A percentile compares a stretch with the other conserved stretches of the same genome.
Evolutionary conservation across 2,888 invertebrate genomes (phyloP).

Genomic region (Cantharis rufa): DNA sequence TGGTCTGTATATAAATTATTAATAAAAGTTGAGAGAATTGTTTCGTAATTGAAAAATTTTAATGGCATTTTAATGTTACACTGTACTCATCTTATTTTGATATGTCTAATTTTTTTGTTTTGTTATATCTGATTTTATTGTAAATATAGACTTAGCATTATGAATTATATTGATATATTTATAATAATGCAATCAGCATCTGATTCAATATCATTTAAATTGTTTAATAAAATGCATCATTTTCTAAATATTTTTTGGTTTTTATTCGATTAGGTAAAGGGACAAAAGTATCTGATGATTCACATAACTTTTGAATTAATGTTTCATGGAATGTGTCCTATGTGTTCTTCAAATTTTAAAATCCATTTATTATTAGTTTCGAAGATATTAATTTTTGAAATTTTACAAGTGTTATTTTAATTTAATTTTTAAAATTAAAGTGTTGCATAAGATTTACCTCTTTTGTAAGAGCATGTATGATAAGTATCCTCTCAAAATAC

Average conservation of each 20-base stretch:
- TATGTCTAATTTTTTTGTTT: constrained; percentile 14
- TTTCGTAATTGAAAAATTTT: constrained; percentile 6
- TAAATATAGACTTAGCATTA: constrained; percentile 52
- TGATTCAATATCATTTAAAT: constrained; percentile 45
- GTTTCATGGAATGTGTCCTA: too few species aligned
- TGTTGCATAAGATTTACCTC: too few species aligned
- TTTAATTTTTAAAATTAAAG: too few species aligned
- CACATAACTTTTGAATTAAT: too few species aligned
- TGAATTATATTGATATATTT: constrained; percentile 56
- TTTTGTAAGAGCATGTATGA: too few species aligned
- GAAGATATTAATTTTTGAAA: too few species aligned
- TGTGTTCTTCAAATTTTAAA: too few species aligned
- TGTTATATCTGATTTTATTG: constrained; percentile 47
- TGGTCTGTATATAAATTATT: constrained; percentile 1
- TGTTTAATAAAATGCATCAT: constrained; percentile 45
- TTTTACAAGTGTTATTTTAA: too few species aligned
- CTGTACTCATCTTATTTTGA: constrained; percentile 4
- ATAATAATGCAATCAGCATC: constrained; percentile 51
- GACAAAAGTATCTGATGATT: too few species aligned
- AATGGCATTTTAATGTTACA: constrained; percentile 9
- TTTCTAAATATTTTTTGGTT: constrained; percentile 37
- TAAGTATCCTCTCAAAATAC: too few species aligned
- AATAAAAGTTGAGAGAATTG: background rate
- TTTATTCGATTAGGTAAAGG: background rate
- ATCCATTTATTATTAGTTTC: too few species aligned